Evolutionary conservation across 2,888 invertebrate genomes (phyloP).

Genomic region (Punctoribates punctum): DNA sequence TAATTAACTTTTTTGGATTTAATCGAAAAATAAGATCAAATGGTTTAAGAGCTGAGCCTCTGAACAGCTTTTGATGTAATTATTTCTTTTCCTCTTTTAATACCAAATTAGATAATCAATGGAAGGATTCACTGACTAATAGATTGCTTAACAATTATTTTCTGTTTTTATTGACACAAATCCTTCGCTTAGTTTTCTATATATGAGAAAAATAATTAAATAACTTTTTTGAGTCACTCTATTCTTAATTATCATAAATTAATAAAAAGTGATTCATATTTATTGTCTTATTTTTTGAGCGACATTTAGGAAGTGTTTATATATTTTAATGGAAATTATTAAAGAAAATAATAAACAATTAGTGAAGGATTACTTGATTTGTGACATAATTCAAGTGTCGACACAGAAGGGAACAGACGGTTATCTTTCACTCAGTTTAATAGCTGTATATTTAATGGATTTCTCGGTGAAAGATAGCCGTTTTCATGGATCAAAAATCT

Average conservation of each 20-base stretch:
- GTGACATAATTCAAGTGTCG: neutral
- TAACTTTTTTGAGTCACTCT: neutral
- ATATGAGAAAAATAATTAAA: neutral
- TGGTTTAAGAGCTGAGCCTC: neutral
- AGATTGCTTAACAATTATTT: conserved; percentile 7
- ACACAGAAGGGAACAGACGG: neutral
- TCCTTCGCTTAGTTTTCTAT: neutral
- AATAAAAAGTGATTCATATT: conserved; percentile 16
- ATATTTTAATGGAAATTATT: conserved; percentile 7
- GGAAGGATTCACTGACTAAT: neutral
- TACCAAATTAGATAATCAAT: neutral
- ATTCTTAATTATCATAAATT: neutral
- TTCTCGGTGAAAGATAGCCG: neutral
- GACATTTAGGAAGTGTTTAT: conserved; percentile 19
- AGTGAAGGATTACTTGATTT: neutral
- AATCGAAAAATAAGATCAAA: neutral
- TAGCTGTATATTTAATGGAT: conserved; percentile 10
- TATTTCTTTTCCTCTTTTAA: neutral
- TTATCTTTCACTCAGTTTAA: conserved; percentile 11
- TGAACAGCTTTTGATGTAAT: neutral
- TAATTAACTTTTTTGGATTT: neutral
- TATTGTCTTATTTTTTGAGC: conserved; percentile 6
- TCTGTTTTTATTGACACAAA: conserved; percentile 13
- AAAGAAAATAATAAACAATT: neutral
- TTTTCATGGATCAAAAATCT: conserved; percentile 35